phyloP scores from a whole-genome alignment of 2,113 vertebrate genomes.

The Hippolais icterina region DNA sequence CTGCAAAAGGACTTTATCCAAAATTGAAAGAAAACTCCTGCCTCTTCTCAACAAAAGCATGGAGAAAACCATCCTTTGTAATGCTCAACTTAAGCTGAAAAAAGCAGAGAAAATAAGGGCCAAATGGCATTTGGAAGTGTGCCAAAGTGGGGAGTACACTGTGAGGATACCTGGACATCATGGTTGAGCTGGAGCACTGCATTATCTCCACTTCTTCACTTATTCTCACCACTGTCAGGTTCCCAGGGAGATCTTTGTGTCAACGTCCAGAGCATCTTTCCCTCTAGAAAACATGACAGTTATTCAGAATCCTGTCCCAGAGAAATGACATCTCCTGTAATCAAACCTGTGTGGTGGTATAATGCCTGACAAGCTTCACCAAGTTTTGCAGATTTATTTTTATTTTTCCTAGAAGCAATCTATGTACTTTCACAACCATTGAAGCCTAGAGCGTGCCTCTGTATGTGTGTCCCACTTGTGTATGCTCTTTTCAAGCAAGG shows the following conservation, averaged over 20 bases:
- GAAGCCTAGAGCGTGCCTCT: not conserved
- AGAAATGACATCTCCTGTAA: not conserved
- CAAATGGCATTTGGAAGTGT: not conserved
- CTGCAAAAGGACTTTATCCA: not conserved
- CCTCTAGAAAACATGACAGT: not conserved
- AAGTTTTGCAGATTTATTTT: not conserved
- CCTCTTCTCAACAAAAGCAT: not conserved
- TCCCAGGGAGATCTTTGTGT: not conserved
- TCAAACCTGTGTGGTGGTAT: not conserved
- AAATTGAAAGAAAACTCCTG: not conserved
- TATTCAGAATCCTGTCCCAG: not conserved
- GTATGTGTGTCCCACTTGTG: not conserved
- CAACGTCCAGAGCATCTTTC: not conserved
- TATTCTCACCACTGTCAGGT: not conserved
- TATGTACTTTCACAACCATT: not conserved
- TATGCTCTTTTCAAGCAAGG: not conserved
- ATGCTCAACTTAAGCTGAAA: not conserved
- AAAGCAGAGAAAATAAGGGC: not conserved
- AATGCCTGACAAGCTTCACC: not conserved
- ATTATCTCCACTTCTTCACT: not conserved
- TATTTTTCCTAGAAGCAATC: not conserved
- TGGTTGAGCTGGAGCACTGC: not conserved
- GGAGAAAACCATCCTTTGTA: not conserved
- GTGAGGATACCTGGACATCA: not conserved
- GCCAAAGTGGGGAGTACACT: not conserved